Evolutionary conservation across 2,888 invertebrate genomes (phyloP), one percentile per base, ranked within the genome.

Genomic region (Mythimna vitellina): DNA sequence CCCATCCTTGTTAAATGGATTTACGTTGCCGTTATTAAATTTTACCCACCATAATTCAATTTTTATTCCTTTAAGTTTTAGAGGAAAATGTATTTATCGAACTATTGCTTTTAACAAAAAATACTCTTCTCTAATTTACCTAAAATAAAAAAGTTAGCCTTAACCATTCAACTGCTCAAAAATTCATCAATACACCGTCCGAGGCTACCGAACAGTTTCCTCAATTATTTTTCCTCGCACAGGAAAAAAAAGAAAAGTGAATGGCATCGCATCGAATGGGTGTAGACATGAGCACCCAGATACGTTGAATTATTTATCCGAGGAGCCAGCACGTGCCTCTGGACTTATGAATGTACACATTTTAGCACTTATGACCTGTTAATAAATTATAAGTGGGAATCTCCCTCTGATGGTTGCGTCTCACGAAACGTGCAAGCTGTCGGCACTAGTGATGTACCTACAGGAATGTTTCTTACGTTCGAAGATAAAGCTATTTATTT

Each of bases 281-380:
- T 89, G 82, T 80, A 85, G 81, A 80, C 85, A 89, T 79, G 89
- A 86, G 85, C 88, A 87, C 86, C 86, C 74, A 76, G 81, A 83
- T 81, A 80, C 73, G 74, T 86, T 95, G 94, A 95, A 95, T 95
- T 94, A 95, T 95, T 95, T 93, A 95, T 94, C 86, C 76, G 86
- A 84, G 85, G 84, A 88, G 89, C 89, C 89, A 88, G 90, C 91
- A 93, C 92, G 91, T 90, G 88, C 88, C 88, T 76, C 87, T 89
- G 93, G 95, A 93, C 94, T 93, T 93, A 94, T 93, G 92, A 93
- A 92, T 91, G 93, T 92, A 96, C 95, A 95, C 94, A 95, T 94
- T 95, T 95, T 92, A 94, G 94, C 95, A 95, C 95, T 95, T 95
- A 94, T 95, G 93, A 92, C 89, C 92, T 91, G 93, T 95, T 95